Conservation (phyloP, 2,797 vertebrate genomes). For the Pitangus sulphuratus region DNA sequence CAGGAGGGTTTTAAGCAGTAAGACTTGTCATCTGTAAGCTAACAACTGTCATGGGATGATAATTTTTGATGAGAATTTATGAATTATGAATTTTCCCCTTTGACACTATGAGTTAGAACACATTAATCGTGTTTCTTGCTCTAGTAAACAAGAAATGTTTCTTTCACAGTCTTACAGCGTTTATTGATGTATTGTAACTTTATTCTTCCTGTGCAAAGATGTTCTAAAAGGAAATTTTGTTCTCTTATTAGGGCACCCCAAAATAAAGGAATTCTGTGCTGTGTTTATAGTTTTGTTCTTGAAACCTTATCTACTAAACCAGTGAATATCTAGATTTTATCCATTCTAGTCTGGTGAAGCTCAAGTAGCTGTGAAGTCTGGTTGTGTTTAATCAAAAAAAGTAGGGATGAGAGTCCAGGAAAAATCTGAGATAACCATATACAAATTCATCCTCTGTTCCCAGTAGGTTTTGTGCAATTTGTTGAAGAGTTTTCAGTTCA, state of each 20-base stretch:
- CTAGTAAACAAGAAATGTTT: neutral
- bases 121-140: neutral
- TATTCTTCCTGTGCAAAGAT: neutral
- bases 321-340: neutral
- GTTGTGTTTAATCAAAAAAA: neutral
- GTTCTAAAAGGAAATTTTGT: neutral
- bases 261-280: neutral
- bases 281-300: neutral
- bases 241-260: neutral
- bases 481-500: neutral
- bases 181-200: neutral
- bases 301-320: neutral
- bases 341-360: neutral
- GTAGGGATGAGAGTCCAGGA: neutral
- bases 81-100: slow-evolving; percentile 42
- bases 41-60: neutral
- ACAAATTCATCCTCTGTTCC: neutral
- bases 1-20: neutral
- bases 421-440: neutral
- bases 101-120: neutral
- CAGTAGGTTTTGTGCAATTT: neutral
- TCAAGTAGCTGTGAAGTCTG: neutral
- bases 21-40: neutral
- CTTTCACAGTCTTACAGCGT: neutral
- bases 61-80: slow-evolving; percentile 2